These are phyloP conservation scores for Drosophila mayri DNA, from an alignment of 1,140 invertebrate genomes.

Conservation along the genomic window DNA sequence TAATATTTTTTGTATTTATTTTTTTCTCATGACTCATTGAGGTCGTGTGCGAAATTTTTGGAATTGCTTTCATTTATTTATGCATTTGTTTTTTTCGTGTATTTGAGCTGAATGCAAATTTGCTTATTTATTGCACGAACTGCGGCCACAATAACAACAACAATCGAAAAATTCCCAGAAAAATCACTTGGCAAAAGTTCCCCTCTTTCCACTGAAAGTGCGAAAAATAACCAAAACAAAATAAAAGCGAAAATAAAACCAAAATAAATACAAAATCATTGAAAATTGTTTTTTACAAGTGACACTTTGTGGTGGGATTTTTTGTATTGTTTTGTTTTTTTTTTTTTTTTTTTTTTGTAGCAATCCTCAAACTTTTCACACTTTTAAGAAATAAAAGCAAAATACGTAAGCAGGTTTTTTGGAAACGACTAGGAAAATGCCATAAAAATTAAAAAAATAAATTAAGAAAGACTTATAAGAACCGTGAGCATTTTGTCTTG, in stretches of 20 bases:
- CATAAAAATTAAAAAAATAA: too few relatives aligned
- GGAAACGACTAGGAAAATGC: too few relatives aligned
- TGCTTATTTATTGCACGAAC: constrained; percentile 72
- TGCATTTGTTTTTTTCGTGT: constrained; percentile 73
- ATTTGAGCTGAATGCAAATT: constrained; percentile 78
- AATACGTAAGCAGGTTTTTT: background rate
- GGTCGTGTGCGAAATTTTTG: constrained; percentile 80
- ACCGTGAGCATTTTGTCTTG: too few relatives aligned
- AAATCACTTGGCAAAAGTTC: constrained; percentile 47
- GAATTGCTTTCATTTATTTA: constrained; percentile 82
- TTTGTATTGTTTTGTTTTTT: constrained; percentile 2
- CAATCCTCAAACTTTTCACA: constrained; percentile 24
- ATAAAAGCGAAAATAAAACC: constrained; percentile 13
- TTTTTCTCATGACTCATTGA: constrained; percentile 68
- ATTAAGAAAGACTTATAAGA: too few relatives aligned
- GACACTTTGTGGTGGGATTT: constrained; percentile 35
- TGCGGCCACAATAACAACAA: constrained; percentile 19
- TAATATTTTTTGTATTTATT: constrained; percentile 9
- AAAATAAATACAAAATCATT: constrained; percentile 40
- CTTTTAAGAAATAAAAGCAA: constrained; percentile 7
- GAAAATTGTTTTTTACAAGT: constrained; percentile 37
- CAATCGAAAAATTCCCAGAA: constrained; percentile 62
- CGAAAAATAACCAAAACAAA: constrained; percentile 29
- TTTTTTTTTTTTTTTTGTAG: background rate
- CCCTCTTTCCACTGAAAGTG: constrained; percentile 27